Percentiles rank a stretch among this genome's conserved stretches.
phyloP scores from a whole-genome alignment of 2,888 invertebrate species.

The Oxyscelio sp. region DNA sequence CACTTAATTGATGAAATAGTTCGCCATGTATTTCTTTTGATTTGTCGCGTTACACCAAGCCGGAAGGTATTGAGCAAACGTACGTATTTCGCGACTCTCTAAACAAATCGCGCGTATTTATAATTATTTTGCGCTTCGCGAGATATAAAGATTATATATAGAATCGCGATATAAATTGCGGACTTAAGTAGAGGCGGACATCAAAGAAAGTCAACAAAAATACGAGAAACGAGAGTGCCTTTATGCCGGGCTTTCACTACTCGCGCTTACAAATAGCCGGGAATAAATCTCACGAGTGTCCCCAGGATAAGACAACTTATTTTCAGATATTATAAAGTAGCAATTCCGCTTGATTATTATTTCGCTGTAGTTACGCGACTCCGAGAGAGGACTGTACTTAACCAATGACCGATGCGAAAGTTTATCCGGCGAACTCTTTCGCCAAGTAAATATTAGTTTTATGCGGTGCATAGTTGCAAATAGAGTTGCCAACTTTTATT shows the following conservation, averaged over 20 bases:
- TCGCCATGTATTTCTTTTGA: conserved; percentile 23
- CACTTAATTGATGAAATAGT: conserved; percentile 19
- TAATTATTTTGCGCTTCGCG: conserved; percentile 53
- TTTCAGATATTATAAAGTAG: conserved; percentile 62
- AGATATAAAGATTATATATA: conserved; percentile 66
- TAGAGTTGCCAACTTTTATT: conserved; percentile 63
- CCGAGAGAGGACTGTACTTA: conserved; percentile 19
- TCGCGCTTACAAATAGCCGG: conserved; percentile 65
- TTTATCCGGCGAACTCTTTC: conserved; percentile 39
- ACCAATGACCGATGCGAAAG: conserved; percentile 46
- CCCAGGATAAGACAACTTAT: conserved; percentile 65
- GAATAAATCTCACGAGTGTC: conserved; percentile 65
- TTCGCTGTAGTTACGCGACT: conserved; percentile 22
- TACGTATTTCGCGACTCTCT: conserved; percentile 23
- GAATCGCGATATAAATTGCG: conserved; percentile 62
- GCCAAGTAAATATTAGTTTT: conserved; percentile 51
- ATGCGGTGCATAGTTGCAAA: conserved; percentile 42
- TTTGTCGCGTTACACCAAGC: conserved; percentile 5
- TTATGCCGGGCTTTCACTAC: conserved; percentile 56
- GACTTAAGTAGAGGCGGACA: conserved; percentile 66
- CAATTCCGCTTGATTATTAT: conserved; percentile 36
- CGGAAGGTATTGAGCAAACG: conserved; percentile 3
- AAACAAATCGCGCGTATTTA: conserved; percentile 47
- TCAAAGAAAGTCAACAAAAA: conserved; percentile 72
- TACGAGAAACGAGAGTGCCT: conserved; percentile 62